Evolutionary conservation across 2,113 vertebrate genomes (phyloP), one percentile per base, ranked within the genome.

Genomic region (Clinocottus analis): DNA sequence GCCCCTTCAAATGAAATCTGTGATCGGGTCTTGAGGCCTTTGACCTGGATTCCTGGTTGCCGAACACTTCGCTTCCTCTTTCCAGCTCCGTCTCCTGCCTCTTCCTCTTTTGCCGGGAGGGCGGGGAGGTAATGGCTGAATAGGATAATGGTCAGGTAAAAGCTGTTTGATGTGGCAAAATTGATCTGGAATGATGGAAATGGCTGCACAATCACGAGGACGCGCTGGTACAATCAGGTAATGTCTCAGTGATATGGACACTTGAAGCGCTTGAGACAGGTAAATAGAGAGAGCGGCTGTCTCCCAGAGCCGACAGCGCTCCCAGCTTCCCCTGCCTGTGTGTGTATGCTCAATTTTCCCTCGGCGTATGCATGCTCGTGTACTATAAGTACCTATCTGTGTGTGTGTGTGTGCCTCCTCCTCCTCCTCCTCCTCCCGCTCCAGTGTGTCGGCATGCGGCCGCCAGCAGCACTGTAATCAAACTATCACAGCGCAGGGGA

Each of bases 401-500:
- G 73, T 75, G 73, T 80, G 73, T 85, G 29, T 74, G 29, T 64
- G 59, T 80, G 67, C 39, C 21, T 37, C 19, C 63, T 56, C 66
- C 66, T 33, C 31, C 67, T 21, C 55, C 37, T 79, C 67, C 25
- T 55, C 41, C 82, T 72, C 69, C 68, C 43, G 17, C 65, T 72
- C 74, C 74, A 33, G 75, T 85, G 85, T 85, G 89, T 91, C 77
- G 84, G 89, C 96, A 95, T 95, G 95, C 95, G 35, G 93, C 94
- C 92, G 95, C 95, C 95, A 92, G 94, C 95, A 95, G 95, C 95
- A 95, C 96, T 95, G 93, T 96, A 97, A 97, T 97, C 96, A 96
- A 96, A 96, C 96, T 95, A 97, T 96, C 97, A 96, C 94, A 94
- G 95, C 94, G 88, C 96, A 94, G 73, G 95, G 96, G 96, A 96